Evolutionary conservation across 2,888 invertebrate genomes (phyloP), one percentile per base, ranked within the genome.

Genomic region (Leptinotarsa peninsularis): DNA sequence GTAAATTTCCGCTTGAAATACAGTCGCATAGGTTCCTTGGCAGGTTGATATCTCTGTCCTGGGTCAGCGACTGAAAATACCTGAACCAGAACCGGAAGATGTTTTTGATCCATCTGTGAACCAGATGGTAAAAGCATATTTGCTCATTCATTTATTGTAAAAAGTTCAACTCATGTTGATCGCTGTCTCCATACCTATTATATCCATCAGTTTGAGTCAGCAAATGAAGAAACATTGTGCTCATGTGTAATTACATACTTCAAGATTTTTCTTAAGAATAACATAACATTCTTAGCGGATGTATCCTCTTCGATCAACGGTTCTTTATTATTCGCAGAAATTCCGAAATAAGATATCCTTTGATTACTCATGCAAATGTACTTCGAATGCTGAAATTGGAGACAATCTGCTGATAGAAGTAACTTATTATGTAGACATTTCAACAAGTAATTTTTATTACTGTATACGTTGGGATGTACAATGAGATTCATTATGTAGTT

Each of bases 271-370:
- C n/a, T 52, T 17, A 52, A 52, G 15, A 52, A 17, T 4, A 52
- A 52, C 52, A 52, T 17, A 33, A 10, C n/a, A 52, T 52, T 58
- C 21, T 58, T 23, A 7, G 18, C 21, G 21, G 21, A 13, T 21
- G 56, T 21, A 14, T 21, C 56, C 21, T 58, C 14, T 58, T 58
- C 21, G 13, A 14, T 18, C 23, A 58, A 58, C 56, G 56, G 21
- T 58, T 58, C 14, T 0, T 14, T 14, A 58, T 18, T 58, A 58
- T 58, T 58, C 14, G 56, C 56, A 58, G 21, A 58, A 18, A 56
- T 56, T 56, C 13, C 18, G 33, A 63, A 63, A 63, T 63, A 17
- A 63, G 63, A 33, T 63, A 33, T 17, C n/a, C 27, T 63, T 63
- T 33, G 63, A 33, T 15, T 63, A 33, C 33, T 10, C 33, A 63